Percentiles rank a stretch among this genome's conserved stretches.
Evolutionary conservation across 2,888 invertebrate genomes (phyloP).

Genomic region (Diarsia mendica): DNA sequence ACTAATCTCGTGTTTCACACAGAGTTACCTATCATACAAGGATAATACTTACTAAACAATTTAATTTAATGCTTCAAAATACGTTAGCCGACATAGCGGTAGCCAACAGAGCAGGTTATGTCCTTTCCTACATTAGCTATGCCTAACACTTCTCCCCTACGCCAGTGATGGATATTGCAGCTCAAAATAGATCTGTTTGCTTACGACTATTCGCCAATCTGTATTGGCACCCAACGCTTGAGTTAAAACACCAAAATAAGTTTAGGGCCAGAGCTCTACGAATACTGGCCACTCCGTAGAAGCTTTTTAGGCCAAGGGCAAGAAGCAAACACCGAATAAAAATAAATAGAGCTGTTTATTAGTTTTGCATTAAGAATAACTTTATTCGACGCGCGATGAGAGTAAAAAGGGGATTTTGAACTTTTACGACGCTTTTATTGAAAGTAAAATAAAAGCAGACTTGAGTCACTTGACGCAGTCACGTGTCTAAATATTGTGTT

Average conservation of each 20-base stretch:
- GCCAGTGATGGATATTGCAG: constrained; percentile 64
- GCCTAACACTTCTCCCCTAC: constrained; percentile 39
- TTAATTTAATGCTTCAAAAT: constrained; percentile 1
- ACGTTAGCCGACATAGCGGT: neutral
- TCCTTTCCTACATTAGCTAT: constrained; percentile 24
- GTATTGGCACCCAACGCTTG: constrained; percentile 58
- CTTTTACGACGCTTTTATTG: constrained; percentile 20
- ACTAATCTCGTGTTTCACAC: neutral
- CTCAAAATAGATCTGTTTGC: constrained; percentile 69
- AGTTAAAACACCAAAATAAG: constrained; percentile 35
- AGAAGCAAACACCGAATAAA: constrained; percentile 46
- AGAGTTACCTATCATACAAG: neutral
- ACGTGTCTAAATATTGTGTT: constrained; percentile 17
- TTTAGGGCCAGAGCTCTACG: constrained; percentile 52
- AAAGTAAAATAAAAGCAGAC: neutral
- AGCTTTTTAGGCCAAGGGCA: constrained; percentile 70
- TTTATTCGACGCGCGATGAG: constrained; percentile 33
- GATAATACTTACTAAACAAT: neutral
- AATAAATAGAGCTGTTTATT: constrained; percentile 61
- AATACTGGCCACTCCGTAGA: constrained; percentile 52
- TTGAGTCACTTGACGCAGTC: neutral
- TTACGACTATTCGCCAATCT: constrained; percentile 54
- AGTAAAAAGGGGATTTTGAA: constrained; percentile 16
- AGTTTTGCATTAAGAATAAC: constrained; percentile 40
- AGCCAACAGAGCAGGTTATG: neutral